Conservation (phyloP, 2,113 vertebrate genomes). For the Ictidomys tridecemlineatus region DNA sequence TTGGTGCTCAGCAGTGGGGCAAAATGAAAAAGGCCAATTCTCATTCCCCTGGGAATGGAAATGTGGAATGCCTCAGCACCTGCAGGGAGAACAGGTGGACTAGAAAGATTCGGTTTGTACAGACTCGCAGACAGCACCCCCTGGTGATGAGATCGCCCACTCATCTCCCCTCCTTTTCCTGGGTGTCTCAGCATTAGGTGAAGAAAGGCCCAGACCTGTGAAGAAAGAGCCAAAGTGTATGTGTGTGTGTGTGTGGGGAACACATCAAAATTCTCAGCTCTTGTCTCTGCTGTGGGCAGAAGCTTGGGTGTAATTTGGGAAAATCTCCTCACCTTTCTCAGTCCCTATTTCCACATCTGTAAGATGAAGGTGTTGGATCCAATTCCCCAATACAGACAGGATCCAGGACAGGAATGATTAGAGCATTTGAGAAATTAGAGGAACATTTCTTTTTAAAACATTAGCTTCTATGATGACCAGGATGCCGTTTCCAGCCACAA, state of each 20-base stretch:
- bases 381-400: not conserved
- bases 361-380: fast-evolving
- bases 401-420: not conserved
- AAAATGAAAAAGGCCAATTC: not conserved
- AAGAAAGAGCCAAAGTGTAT: no score
- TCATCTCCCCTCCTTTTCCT: not conserved
- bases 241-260: no score
- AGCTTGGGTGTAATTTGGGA: not conserved
- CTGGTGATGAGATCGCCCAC: no score
- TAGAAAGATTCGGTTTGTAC: not conserved
- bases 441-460: not conserved
- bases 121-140: not conserved
- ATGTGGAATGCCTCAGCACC: not conserved
- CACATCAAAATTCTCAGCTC: not conserved
- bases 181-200: not conserved
- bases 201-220: not conserved
- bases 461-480: not conserved
- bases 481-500: not conserved
- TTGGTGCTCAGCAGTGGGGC: not conserved
- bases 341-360: not conserved
- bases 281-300: not conserved
- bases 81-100: not conserved
- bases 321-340: not conserved
- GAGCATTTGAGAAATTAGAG: not conserved
- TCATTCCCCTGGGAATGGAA: not conserved